Base-by-base conservation (phyloP, 2,797 vertebrate genomes). In the Notolepis coatsorum region DNA sequence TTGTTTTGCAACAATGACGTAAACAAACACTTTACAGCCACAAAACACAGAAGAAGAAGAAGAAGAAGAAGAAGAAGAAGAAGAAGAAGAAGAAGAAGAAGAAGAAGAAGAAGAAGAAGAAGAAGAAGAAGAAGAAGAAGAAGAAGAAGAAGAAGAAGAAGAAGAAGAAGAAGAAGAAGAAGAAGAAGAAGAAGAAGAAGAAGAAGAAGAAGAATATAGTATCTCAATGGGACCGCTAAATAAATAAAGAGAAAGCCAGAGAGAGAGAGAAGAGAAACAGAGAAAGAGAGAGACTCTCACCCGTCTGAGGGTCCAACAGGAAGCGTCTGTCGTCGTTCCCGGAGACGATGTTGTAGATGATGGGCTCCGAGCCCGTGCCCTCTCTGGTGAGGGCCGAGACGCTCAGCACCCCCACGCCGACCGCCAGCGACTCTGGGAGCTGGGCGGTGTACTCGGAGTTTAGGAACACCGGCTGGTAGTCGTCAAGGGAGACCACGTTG, bases 381-480 rank as follows among this genome's bases (percentile, higher is more conserved):
- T 94, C 94, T 42, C 90, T 89, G 0, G 92, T 93, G 59, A 95
- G 80, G 0, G 91, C 81, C 0, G 94, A 93, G 41, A 99, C 82
- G 3, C 88, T 94, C 68, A 99, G 75, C 64, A 99, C 92, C 73
- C 95, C 92, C 0, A 92, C 89, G 1, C 95, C 97, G 0, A 93
- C 88, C 0, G 79, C 82, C 2, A 88, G 55, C 0, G 96, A 94
- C 81, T 99, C 98, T 6, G 91, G 93, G 61, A 98, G 87, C 77
- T 87, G 89, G 18, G 92, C 88, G 0, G 83, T 80, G 0, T 97
- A 95, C 74, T 99, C 96, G 0, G 93, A 80, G 75, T 75, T 93
- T 67, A 94, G 88, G 71, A 99, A 99, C 69, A 98, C 85, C 0
- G 96, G 96, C 81, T 96, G 92, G 67, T 98, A 98, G 54, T 98